A percentile compares a stretch with the other conserved stretches of the same genome.
phyloP scores from a whole-genome alignment of 2,797 vertebrate genomes.

The Nyctibius grandis region DNA sequence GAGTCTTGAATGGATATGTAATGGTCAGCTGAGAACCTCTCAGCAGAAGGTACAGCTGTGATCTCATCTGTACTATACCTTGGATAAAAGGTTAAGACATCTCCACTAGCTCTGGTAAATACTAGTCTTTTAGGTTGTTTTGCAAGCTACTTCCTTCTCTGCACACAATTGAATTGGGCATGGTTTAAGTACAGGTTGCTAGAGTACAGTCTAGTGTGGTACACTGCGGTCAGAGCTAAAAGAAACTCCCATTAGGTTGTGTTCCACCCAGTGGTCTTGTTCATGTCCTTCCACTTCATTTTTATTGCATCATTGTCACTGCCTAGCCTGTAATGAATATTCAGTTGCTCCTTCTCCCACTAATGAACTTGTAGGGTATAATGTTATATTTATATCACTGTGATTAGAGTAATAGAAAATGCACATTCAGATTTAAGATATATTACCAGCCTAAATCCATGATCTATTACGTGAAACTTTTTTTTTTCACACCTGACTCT shows the following conservation, averaged over 20 bases:
- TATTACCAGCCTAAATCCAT: background rate
- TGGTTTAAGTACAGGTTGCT: background rate
- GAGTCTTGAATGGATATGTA: background rate
- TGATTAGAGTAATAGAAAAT: background rate
- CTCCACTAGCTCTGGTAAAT: background rate
- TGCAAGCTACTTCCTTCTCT: background rate
- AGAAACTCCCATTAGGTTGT: background rate
- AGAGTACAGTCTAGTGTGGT: background rate
- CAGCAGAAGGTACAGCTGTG: background rate
- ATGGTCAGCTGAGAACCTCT: background rate
- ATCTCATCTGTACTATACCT: background rate
- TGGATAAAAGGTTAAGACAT: background rate
- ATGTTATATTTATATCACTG: background rate
- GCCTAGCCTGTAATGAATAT: background rate
- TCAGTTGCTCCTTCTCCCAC: background rate
- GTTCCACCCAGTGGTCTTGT: background rate
- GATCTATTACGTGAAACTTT: background rate
- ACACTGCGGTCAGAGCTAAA: background rate
- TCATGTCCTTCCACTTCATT: background rate
- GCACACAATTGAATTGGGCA: background rate
- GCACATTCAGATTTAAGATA: background rate
- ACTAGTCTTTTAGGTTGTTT: background rate
- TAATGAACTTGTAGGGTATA: background rate
- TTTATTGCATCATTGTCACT: background rate
- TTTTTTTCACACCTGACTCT: background rate